Base-by-base conservation (phyloP, 2,113 vertebrate genomes). In the Candoia aspera region DNA sequence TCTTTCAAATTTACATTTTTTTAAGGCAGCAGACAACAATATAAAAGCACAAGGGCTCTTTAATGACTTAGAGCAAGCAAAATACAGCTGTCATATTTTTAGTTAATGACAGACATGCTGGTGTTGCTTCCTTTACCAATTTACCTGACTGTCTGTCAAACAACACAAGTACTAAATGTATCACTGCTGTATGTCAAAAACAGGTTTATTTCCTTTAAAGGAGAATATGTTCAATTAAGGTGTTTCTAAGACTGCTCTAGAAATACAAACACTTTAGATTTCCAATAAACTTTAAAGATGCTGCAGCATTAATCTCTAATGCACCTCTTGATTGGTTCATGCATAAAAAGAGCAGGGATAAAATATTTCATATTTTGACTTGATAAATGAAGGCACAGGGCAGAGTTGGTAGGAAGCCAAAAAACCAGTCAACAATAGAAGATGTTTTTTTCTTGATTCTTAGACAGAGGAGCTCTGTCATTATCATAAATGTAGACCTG, bases 31-130 rank as follows among this genome's bases (percentile, higher is more conserved):
- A 88, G 37, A 83, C 42, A 91, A 91, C 3, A 79, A 87, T 64
- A 91, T 29, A 57, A 91, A 87, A 87, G 60, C 86, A 87, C 8
- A 21, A 58, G n/a, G 6, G 29, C 33, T 87, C 60, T 68, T 37
- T 33, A 83, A 33, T 21, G 4, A 24, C 57, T 92, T 84, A 91
- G 33, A 92, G 64, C 60, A 86, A 92, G 91, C 42, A 84, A 89
- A 92, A 2, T 8, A 86, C 83, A 92, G 53, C 29, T 68, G 13
- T 33, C 87, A 73, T 90, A 90, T 2, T 0, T 58, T 46, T 73
- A 37, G 8, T 84, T 49, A 33, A 0, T 9, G 58, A 15, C 54
- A 91, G 90, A 54, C 0, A 53, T 0, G 46, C 37, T 92, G 89
- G 26, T 37, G 53, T 15, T 62, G 24, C 83, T 92, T 46, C 19